Conservation (phyloP, 1,140 invertebrate genomes). For the Tachypleus tridentatus region DNA sequence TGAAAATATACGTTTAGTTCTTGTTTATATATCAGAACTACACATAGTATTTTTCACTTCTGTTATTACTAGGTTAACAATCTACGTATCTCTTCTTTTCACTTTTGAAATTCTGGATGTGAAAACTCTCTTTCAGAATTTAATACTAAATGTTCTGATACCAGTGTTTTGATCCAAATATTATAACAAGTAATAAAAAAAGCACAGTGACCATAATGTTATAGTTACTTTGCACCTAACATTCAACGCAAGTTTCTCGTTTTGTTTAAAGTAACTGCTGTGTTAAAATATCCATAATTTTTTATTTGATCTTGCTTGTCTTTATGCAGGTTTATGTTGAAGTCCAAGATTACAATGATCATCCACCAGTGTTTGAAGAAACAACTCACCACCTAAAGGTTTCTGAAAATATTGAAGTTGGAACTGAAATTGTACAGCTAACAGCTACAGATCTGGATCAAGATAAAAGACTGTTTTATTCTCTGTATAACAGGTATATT, state of each 20-base stretch:
- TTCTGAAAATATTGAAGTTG: conserved; percentile 52
- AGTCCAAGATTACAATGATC: conserved; percentile 72
- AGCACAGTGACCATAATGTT: no score
- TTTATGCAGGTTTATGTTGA: conserved; percentile 7
- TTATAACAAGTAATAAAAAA: no score
- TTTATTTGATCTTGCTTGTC: conserved; percentile 1
- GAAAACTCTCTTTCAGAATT: no score
- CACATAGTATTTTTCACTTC: no score
- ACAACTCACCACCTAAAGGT: conserved; percentile 56
- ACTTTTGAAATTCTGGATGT: no score
- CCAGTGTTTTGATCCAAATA: no score
- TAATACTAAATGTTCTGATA: no score
- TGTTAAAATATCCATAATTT: not conserved
- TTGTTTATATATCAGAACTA: no score
- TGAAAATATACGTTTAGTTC: no score
- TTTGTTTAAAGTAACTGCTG: not conserved
- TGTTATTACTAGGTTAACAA: no score
- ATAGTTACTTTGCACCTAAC: not conserved
- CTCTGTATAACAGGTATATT: conserved; percentile 41
- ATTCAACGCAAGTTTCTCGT: not conserved
- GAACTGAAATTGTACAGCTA: conserved; percentile 50
- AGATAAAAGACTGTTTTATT: conserved; percentile 58
- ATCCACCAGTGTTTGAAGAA: conserved; percentile 59
- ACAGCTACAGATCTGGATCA: conserved; percentile 52
- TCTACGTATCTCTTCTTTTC: no score